A percentile compares a stretch with the other conserved stretches of the same genome.
Evolutionary conservation across 1,140 invertebrate species (phyloP).

Genomic region (Cylas formicarius): DNA sequence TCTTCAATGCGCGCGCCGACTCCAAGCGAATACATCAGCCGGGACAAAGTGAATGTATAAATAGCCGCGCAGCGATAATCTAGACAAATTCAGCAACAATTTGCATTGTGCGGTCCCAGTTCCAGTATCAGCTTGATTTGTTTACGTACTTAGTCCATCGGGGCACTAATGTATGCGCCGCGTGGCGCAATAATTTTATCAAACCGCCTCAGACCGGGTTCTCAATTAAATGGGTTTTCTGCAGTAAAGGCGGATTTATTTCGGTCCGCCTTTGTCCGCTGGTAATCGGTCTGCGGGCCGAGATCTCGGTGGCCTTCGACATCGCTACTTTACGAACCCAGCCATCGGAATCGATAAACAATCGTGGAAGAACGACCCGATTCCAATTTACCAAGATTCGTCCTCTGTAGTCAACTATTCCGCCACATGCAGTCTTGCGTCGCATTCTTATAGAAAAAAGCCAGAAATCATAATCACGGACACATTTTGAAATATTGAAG

Average conservation of each 20-base stretch:
- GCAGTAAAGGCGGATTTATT: conserved; percentile 30
- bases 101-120: conserved; percentile 38
- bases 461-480: too few species aligned
- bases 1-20: conserved; percentile 10
- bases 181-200: conserved; percentile 34
- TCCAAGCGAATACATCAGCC: conserved; percentile 28
- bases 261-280: conserved; percentile 18
- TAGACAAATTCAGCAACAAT: conserved; percentile 42
- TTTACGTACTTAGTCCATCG: conserved; percentile 38
- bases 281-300: conserved; percentile 30
- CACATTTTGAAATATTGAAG: too few species aligned
- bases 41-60: conserved; percentile 28
- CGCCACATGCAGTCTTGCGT: too few species aligned
- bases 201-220: conserved; percentile 31
- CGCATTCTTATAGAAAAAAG: too few species aligned
- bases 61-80: conserved; percentile 34
- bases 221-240: conserved; percentile 36
- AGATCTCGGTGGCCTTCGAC: too few species aligned
- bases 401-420: too few species aligned
- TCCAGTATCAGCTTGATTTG: conserved; percentile 33
- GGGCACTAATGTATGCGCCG: conserved; percentile 34
- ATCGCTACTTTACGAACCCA: too few species aligned
- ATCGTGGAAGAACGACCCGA: too few species aligned
- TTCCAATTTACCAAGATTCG: too few species aligned
- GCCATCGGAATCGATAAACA: too few species aligned